phyloP scores from a whole-genome alignment of 2,888 invertebrate species.

The Hecatera dysodea region DNA sequence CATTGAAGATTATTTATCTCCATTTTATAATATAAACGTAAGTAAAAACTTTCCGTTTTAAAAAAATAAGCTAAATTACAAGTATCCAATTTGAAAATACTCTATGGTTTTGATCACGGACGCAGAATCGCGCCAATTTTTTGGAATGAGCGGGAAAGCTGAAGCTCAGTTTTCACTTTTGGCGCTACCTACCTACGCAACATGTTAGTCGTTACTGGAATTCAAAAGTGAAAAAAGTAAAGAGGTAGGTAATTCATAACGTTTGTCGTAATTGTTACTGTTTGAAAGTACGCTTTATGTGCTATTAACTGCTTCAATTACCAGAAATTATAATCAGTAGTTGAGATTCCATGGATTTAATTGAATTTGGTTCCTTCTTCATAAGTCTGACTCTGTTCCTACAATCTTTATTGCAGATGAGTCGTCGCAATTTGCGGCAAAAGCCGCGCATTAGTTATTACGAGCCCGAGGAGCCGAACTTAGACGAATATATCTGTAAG shows the following conservation, averaged over 20 bases:
- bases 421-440: constrained; percentile 41
- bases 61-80: constrained; percentile 3
- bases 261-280: not conserved
- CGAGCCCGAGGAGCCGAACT: constrained; percentile 70
- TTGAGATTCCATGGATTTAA: too few relatives aligned
- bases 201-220: not conserved
- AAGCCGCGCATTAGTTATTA: constrained; percentile 62
- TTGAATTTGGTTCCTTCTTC: too few relatives aligned
- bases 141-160: constrained; percentile 24
- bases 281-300: not conserved
- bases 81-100: not conserved
- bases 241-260: not conserved
- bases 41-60: not conserved
- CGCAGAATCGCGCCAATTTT: constrained; percentile 13
- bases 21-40: not conserved
- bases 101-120: constrained; percentile 10
- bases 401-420: constrained; percentile 44
- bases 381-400: too few relatives aligned
- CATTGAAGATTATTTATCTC: not conserved
- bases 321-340: too few relatives aligned
- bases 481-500: constrained; percentile 75
- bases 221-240: constrained; percentile 4
- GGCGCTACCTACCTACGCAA: too few relatives aligned
- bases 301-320: too few relatives aligned
- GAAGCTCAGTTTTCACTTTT: not conserved